Percentiles rank a stretch among this genome's conserved stretches.
phyloP scores from a whole-genome alignment of 2,888 invertebrate genomes.

The Mythimna lalbum region DNA sequence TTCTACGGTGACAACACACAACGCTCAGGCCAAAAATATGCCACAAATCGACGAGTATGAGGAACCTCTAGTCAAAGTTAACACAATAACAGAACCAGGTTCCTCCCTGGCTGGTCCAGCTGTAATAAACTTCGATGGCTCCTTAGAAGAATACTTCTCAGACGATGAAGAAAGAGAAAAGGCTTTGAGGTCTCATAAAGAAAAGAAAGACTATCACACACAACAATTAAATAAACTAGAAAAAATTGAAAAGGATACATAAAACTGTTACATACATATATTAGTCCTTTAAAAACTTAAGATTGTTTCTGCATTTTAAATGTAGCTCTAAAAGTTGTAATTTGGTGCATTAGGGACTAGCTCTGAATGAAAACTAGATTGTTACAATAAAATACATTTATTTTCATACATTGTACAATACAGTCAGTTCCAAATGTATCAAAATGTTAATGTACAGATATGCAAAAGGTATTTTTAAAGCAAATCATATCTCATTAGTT shows the following conservation, averaged over 20 bases:
- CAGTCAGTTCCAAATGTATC: slow-evolving; percentile 48
- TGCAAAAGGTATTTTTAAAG: slow-evolving; percentile 56
- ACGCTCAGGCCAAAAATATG: slow-evolving; percentile 70
- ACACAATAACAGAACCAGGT: slow-evolving; percentile 79
- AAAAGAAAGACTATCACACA: slow-evolving; percentile 75
- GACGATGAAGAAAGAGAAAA: slow-evolving; percentile 89
- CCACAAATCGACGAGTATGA: slow-evolving; percentile 72
- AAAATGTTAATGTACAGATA: slow-evolving; percentile 56
- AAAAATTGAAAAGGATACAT: slow-evolving; percentile 82
- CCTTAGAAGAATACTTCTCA: slow-evolving; percentile 86
- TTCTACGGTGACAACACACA: slow-evolving; percentile 88
- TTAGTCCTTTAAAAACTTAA: slow-evolving; percentile 70
- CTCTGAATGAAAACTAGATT: slow-evolving; percentile 47
- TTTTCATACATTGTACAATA: slow-evolving; percentile 63
- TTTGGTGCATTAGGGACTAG: slow-evolving; percentile 43
- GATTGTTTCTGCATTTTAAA: slow-evolving; percentile 55
- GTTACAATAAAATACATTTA: slow-evolving; percentile 66
- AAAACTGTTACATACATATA: slow-evolving; percentile 73
- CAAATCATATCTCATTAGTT: slow-evolving; percentile 55
- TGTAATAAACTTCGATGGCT: slow-evolving; percentile 76
- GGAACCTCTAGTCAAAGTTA: slow-evolving; percentile 80
- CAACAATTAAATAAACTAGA: slow-evolving; percentile 77
- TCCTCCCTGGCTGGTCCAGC: slow-evolving; percentile 80
- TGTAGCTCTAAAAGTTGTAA: slow-evolving; percentile 48
- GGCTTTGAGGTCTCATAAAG: slow-evolving; percentile 80